phyloP scores from a whole-genome alignment of 2,113 vertebrate species.

The Mixornis gularis region DNA sequence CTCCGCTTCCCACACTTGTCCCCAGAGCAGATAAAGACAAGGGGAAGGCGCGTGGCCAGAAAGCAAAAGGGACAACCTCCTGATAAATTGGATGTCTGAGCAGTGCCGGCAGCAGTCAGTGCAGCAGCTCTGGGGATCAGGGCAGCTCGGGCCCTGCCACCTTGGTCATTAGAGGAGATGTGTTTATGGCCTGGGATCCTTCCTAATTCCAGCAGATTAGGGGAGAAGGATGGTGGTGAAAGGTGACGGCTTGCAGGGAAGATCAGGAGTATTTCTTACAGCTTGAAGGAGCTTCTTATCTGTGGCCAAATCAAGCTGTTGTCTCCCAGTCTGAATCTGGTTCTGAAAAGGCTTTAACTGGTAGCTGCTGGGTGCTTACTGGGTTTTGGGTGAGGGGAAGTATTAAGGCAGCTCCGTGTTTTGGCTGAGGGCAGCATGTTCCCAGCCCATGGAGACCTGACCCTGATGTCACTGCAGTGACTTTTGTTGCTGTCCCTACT shows the following conservation, averaged over 20 bases:
- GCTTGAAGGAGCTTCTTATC: neutral
- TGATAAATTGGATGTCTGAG: neutral
- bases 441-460: neutral
- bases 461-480: neutral
- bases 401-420: neutral
- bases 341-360: neutral
- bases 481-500: neutral
- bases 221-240: neutral
- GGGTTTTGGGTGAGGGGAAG: neutral
- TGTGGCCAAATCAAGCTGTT: neutral
- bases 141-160: neutral
- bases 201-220: neutral
- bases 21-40: conserved; percentile 3
- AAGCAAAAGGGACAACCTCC: neutral
- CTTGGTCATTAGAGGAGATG: neutral
- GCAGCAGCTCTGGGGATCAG: neutral
- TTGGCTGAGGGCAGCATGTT: neutral
- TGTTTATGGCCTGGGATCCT: neutral
- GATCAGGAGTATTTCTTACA: neutral
- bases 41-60: neutral
- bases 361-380: neutral
- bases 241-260: neutral
- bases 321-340: neutral
- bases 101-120: neutral
- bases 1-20: neutral